Conservation (phyloP, 30 jellyfish, hydroid and myxozoan species). For the Aurelia aurita region DNA sequence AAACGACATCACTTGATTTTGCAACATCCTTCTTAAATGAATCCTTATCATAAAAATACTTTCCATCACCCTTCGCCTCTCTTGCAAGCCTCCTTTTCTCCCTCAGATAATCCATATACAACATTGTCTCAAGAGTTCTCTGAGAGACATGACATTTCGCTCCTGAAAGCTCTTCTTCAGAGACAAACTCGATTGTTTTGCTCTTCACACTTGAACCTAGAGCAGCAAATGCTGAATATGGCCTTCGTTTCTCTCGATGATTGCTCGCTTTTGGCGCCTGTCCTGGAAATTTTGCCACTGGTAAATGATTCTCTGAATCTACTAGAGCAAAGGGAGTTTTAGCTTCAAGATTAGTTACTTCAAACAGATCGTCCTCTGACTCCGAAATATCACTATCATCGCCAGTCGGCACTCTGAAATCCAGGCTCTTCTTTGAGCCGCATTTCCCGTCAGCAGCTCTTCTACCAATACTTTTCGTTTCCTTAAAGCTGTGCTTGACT, state of each 20-base stretch:
- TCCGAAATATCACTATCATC: background rate
- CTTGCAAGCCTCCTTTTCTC: constrained; percentile 17
- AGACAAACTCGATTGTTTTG: constrained; percentile 52
- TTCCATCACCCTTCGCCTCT: constrained; percentile 1
- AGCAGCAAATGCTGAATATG: constrained; percentile 47
- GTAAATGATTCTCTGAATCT: background rate
- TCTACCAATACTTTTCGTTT: no score
- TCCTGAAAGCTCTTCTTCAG: constrained; percentile 28
- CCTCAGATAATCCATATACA: constrained; percentile 37
- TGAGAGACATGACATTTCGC: constrained; percentile 36
- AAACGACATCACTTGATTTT: background rate
- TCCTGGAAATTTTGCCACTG: background rate
- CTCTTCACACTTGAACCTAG: constrained; percentile 5
- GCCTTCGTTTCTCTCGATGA: constrained; percentile 5
- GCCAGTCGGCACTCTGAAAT: constrained; percentile 11
- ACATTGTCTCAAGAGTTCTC: constrained; percentile 36
- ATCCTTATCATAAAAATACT: background rate
- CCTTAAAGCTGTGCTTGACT: background rate
- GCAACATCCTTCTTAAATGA: background rate
- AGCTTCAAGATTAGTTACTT: background rate
- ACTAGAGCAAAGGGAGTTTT: background rate
- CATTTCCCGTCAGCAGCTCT: background rate
- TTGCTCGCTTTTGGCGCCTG: background rate
- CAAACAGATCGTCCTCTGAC: background rate
- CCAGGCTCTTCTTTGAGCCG: constrained; percentile 6